A percentile compares a stretch with the other conserved stretches of the same genome.
Conservation (phyloP, 2,113 vertebrate species). For the Myxocyprinus asiaticus region DNA sequence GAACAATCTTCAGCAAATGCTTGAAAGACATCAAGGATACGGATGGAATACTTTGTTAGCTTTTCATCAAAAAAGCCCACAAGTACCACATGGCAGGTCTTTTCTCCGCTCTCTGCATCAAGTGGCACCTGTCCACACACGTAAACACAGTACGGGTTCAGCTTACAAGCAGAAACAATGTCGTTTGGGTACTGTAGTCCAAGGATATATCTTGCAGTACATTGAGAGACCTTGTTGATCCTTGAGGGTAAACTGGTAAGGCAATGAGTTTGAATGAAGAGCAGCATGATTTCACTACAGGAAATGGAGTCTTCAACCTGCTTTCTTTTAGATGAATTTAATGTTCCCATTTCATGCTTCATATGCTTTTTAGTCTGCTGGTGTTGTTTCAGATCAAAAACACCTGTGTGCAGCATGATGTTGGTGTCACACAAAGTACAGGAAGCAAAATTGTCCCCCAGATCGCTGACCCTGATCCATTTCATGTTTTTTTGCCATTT, state of each 20-base stretch:
- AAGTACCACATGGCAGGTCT: conserved; percentile 61
- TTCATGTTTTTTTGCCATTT: conserved; percentile 64
- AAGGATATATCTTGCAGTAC: conserved; percentile 56
- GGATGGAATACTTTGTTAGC: conserved; percentile 54
- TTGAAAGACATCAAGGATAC: conserved; percentile 68
- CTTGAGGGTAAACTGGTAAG: conserved; percentile 19
- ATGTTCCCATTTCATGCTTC: rapidly evolving
- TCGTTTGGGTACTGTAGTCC: conserved; percentile 64
- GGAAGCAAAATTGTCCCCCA: conserved; percentile 63
- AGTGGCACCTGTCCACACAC: conserved; percentile 62
- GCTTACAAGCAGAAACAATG: conserved; percentile 58
- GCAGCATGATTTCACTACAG: conserved; percentile 58
- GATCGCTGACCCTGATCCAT: conserved; percentile 62
- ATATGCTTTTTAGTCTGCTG: conserved; percentile 59
- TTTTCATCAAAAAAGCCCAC: conserved; percentile 70
- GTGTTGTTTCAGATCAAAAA: conserved; percentile 62
- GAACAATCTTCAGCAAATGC: conserved; percentile 36
- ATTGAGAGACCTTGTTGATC: conserved; percentile 37
- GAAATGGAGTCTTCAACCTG: conserved; percentile 13
- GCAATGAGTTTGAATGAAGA: conserved; percentile 66
- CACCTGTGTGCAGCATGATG: conserved; percentile 57
- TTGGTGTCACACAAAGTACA: conserved; percentile 65
- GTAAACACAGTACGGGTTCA: conserved; percentile 72
- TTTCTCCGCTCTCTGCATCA: conserved; percentile 36
- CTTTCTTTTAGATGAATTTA: not conserved